These are phyloP conservation scores for Chelonus insularis DNA, from an alignment of 1,140 invertebrate species.

Conservation along the genomic window DNA sequence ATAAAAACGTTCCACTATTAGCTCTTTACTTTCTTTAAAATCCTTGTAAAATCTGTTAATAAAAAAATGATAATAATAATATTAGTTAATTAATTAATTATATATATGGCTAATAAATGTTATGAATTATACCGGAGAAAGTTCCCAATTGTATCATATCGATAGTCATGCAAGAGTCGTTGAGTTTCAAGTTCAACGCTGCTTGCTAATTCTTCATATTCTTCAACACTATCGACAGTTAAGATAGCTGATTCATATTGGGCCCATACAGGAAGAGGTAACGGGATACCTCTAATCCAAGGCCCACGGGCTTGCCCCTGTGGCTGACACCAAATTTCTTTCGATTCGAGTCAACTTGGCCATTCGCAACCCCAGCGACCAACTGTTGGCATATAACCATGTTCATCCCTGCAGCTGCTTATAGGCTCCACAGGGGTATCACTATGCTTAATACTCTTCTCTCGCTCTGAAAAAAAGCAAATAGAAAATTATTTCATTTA, in stretches of 20 bases:
- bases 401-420: constrained; percentile 66
- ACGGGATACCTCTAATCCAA: constrained; percentile 57
- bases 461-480: constrained; percentile 55
- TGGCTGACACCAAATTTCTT: constrained; percentile 61
- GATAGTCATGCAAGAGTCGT: constrained; percentile 73
- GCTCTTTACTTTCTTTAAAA: constrained; percentile 66
- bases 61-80: constrained; percentile 17
- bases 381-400: constrained; percentile 72
- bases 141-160: constrained; percentile 86
- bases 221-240: constrained; percentile 64
- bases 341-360: constrained; percentile 88
- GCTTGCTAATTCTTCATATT: constrained; percentile 79
- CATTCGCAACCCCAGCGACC: constrained; percentile 86
- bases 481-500: no score
- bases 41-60: constrained; percentile 70
- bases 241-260: constrained; percentile 59
- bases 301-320: constrained; percentile 59
- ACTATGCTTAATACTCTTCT: constrained; percentile 60
- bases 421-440: constrained; percentile 63
- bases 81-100: no score
- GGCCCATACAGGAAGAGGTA: constrained; percentile 59
- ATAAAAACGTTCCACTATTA: constrained; percentile 70
- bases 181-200: constrained; percentile 76
- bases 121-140: constrained; percentile 66
- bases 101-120: no score